Percentiles rank a stretch among this genome's conserved stretches.
Conservation (phyloP, 2,888 invertebrate genomes). For the Leucophenga montana region DNA sequence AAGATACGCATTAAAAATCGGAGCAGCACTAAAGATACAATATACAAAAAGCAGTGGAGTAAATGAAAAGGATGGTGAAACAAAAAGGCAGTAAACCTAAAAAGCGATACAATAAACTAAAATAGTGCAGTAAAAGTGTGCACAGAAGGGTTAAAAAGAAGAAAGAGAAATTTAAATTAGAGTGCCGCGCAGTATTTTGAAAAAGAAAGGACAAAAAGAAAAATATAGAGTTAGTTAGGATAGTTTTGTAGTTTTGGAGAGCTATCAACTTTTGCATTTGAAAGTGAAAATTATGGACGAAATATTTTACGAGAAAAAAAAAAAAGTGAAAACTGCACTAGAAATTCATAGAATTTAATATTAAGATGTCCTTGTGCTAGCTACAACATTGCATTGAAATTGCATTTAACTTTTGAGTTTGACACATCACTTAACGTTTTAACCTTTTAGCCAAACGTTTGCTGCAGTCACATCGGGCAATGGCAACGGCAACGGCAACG, state of each 20-base stretch:
- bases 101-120: neutral
- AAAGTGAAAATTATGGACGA: conserved; percentile 51
- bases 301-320: conserved; percentile 58
- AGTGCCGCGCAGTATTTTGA: neutral
- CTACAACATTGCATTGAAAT: conserved; percentile 39
- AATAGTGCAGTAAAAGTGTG: conserved; percentile 3
- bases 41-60: conserved; percentile 25
- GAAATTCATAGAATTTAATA: conserved; percentile 53
- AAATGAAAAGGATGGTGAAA: neutral
- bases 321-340: conserved; percentile 5
- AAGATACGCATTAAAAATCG: conserved; percentile 49
- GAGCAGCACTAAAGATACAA: conserved; percentile 42
- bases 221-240: neutral
- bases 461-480: neutral
- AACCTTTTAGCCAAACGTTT: conserved; percentile 4
- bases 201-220: neutral
- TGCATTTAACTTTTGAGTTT: conserved; percentile 64
- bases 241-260: neutral
- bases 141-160: conserved; percentile 8
- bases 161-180: neutral
- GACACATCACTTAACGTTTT: conserved; percentile 50
- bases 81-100: neutral
- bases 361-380: conserved; percentile 40
- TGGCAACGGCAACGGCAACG: no score
- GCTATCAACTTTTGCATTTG: neutral